Base-by-base conservation (phyloP, 2,797 vertebrate genomes). In the Paedocypris micromegethes region DNA sequence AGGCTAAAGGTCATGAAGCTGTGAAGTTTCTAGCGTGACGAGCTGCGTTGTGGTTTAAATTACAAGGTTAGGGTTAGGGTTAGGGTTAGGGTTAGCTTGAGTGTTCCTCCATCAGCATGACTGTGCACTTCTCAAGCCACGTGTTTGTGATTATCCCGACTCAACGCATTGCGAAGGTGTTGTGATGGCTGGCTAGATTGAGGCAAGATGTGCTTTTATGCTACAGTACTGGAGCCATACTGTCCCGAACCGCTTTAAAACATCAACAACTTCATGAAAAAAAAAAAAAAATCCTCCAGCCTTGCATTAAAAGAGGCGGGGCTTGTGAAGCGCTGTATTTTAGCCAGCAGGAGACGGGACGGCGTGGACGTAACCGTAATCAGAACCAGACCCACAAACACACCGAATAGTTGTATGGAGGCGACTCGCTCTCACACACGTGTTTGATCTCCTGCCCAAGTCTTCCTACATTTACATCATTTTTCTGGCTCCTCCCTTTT, bases 111-210 rank as follows among this genome's bases (percentile, higher is more conserved):
- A 76, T 23, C 23, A 23, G 23, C 23, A 23, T 89, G 88, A 89
- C 83, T 86, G 0, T 70, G 87, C 88, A 87, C 61, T 85, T 87
- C 85, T 69, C 0, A 9, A 45, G 3, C n/a, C 88, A 88, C 82
- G 56, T 89, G 85, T 82, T 89, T 86, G 73, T 67, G 68, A 71
- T 90, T 81, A 84, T 58, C 66, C 60, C 55, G 68, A 44, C 2
- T 54, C 50, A 73, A 74, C 72, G 48, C 58, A 68, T 9, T 44
- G 9, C 2, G 23, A 23, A 62, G 58, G 55, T 70, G 49, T 46
- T 41, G 8, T 51, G 5, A 59, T 66, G 46, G 6, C 9, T 23
- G 3, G 43, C 52, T 68, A 2, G 3, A 2, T 58, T 43, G 6
- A 7, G 9, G 8, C 3, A 9, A 51, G 54, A 56, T 53, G 37